Percentiles rank a stretch among this genome's conserved stretches.
Evolutionary conservation across 2,797 vertebrate species (phyloP).

Genomic region (Apogon talboti): DNA sequence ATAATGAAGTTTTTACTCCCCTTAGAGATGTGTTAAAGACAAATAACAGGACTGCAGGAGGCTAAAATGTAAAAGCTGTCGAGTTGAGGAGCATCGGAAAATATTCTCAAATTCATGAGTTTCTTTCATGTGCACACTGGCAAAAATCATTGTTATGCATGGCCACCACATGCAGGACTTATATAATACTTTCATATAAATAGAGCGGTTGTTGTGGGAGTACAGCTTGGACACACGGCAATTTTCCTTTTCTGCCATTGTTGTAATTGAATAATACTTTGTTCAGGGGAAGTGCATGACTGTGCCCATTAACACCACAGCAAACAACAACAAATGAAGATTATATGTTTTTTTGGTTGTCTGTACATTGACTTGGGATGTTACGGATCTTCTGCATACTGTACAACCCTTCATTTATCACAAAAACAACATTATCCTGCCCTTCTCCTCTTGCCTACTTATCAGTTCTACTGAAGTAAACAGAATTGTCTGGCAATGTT

Average conservation of each 20-base stretch:
- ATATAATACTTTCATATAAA: constrained; percentile 48
- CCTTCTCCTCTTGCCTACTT: not conserved
- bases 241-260: constrained; percentile 32
- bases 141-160: constrained; percentile 22
- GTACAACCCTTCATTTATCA: not conserved
- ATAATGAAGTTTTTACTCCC: constrained; percentile 27
- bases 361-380: not conserved
- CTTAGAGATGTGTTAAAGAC: constrained; percentile 14
- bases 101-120: not conserved
- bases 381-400: not conserved
- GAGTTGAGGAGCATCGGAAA: not conserved
- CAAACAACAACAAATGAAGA: constrained; percentile 11
- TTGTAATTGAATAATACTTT: constrained; percentile 34
- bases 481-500: not conserved
- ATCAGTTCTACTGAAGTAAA: not conserved
- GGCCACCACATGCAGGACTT: constrained; percentile 27
- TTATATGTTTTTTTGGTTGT: not conserved
- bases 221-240: constrained; percentile 27
- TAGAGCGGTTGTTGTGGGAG: constrained; percentile 43
- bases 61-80: not conserved
- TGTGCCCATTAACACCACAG: not conserved
- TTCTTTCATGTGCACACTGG: constrained; percentile 7
- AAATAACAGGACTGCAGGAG: not conserved
- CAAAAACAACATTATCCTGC: not conserved
- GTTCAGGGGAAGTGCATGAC: constrained; percentile 12